Percentiles rank a stretch among this genome's conserved stretches.
phyloP scores from a whole-genome alignment of 1,140 invertebrate genomes.

The Cotesia vestalis region DNA sequence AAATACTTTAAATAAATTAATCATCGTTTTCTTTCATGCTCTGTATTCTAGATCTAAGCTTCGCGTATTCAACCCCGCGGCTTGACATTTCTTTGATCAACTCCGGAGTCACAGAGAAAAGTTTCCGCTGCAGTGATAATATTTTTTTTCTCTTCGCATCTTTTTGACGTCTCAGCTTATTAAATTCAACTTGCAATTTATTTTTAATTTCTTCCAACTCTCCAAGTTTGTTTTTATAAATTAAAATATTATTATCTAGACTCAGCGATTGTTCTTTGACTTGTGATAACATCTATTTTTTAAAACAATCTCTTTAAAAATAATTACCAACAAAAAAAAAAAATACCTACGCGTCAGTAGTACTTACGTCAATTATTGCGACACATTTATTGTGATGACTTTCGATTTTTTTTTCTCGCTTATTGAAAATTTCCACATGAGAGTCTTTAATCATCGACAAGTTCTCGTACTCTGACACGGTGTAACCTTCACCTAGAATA shows the following conservation, averaged over 20 bases:
- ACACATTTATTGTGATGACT: slow-evolving; percentile 27
- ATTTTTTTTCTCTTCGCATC: slow-evolving; percentile 19
- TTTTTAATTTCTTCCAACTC: slow-evolving; percentile 6
- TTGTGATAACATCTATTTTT: slow-evolving; percentile 31
- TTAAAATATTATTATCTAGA: slow-evolving; percentile 14
- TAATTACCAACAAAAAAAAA: slow-evolving; percentile 1
- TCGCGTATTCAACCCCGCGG: not conserved
- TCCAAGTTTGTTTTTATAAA: not conserved
- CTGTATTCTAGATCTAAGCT: slow-evolving; percentile 13
- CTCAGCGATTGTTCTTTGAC: slow-evolving; percentile 29
- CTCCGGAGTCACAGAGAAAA: slow-evolving; percentile 30
- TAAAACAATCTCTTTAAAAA: not conserved
- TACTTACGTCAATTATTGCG: slow-evolving; percentile 27
- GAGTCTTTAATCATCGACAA: slow-evolving; percentile 24
- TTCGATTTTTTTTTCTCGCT: slow-evolving; percentile 30
- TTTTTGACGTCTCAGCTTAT: slow-evolving; percentile 4
- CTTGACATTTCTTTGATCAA: slow-evolving; percentile 23
- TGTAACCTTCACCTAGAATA: slow-evolving; percentile 35
- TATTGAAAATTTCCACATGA: slow-evolving; percentile 32
- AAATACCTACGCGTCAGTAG: not conserved
- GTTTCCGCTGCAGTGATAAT: not conserved
- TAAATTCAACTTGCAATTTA: slow-evolving; percentile 7
- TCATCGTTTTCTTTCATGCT: slow-evolving; percentile 35
- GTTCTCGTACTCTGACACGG: slow-evolving; percentile 41
- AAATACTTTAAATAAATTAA: too few species aligned